Conservation (phyloP, 1,140 invertebrate species). For the Magallana angulata region DNA sequence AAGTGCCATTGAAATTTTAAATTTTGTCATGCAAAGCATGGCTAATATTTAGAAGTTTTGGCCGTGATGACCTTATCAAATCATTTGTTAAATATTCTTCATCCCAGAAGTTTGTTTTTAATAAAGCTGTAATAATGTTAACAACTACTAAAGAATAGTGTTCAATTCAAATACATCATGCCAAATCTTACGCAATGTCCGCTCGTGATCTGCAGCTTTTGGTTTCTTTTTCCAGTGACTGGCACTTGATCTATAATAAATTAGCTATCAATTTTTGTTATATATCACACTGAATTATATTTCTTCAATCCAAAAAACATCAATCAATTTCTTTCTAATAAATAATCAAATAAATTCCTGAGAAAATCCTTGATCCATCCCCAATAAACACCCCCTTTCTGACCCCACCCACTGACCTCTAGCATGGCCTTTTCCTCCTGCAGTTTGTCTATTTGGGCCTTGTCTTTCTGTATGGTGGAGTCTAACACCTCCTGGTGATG, state of each 20-base stretch:
- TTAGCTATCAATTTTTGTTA: background rate
- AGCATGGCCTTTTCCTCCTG: constrained; percentile 79
- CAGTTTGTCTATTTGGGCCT: constrained; percentile 74
- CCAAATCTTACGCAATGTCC: constrained; percentile 77
- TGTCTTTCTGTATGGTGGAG: constrained; percentile 70
- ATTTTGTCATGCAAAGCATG: too few relatives aligned
- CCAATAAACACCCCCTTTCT: too few relatives aligned
- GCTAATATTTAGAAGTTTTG: too few relatives aligned
- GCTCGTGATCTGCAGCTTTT: constrained; percentile 73
- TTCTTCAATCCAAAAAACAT: too few relatives aligned
- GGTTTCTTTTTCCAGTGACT: constrained; percentile 75
- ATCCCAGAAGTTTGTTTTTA: too few relatives aligned
- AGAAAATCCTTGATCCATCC: too few relatives aligned
- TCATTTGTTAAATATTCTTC: too few relatives aligned
- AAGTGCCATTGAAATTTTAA: too few relatives aligned
- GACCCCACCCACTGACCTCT: constrained; percentile 68
- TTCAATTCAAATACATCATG: background rate
- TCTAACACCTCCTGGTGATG: constrained; percentile 73
- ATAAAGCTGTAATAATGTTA: too few relatives aligned
- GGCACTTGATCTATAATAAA: constrained; percentile 73
- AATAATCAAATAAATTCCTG: too few relatives aligned
- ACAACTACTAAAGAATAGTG: background rate
- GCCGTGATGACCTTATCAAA: too few relatives aligned
- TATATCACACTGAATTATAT: background rate
- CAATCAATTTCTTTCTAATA: too few relatives aligned